Percentiles rank a stretch among this genome's conserved stretches.
phyloP scores from a whole-genome alignment of 2,888 invertebrate genomes.

The Lycaena phlaeas region DNA sequence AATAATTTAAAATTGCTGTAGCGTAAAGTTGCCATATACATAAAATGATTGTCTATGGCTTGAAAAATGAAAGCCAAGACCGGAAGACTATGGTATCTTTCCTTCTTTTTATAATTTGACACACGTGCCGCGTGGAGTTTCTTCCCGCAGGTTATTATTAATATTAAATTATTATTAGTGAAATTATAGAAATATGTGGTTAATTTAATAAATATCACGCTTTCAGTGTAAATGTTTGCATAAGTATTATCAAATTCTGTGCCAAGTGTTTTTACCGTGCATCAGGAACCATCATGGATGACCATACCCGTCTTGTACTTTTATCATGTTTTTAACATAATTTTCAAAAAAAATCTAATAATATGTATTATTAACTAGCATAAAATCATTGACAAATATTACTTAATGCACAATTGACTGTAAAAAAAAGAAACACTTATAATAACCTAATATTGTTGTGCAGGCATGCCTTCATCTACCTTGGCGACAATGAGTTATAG shows the following conservation, averaged over 20 bases:
- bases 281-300: background rate
- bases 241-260: slow-evolving; percentile 11
- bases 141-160: slow-evolving; percentile 61
- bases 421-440: background rate
- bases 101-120: slow-evolving; percentile 67
- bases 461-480: background rate
- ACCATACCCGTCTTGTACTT: background rate
- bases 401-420: background rate
- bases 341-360: too few relatives aligned
- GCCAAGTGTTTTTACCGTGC: background rate
- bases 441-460: background rate
- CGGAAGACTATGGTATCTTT: slow-evolving; percentile 53
- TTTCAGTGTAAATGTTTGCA: slow-evolving; percentile 31
- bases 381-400: too few relatives aligned
- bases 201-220: background rate
- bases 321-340: background rate
- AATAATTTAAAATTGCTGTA: background rate
- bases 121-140: slow-evolving; percentile 74
- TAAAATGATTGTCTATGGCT: slow-evolving; percentile 25
- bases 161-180: slow-evolving; percentile 35
- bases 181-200: slow-evolving; percentile 13
- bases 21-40: slow-evolving; percentile 31
- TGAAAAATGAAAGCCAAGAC: slow-evolving; percentile 46
- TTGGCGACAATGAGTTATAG: too few relatives aligned
- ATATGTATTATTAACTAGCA: too few relatives aligned